phyloP scores from a whole-genome alignment of 2,113 vertebrate genomes.

The Coracopsis vasa region DNA sequence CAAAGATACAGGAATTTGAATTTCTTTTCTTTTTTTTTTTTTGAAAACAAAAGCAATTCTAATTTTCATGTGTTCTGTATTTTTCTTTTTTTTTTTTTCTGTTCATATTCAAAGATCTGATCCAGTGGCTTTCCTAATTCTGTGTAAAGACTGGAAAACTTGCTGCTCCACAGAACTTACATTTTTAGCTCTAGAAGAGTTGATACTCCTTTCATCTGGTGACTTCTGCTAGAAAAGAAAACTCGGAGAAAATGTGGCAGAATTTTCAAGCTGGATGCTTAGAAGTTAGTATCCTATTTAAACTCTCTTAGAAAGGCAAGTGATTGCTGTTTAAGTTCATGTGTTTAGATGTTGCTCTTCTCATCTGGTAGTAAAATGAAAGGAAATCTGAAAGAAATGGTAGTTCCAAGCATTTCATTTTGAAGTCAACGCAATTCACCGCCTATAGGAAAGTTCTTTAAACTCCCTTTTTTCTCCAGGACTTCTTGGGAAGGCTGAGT shows the following conservation, averaged over 20 bases:
- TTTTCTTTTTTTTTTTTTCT: neutral
- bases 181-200: neutral
- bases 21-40: neutral
- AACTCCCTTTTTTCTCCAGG: neutral
- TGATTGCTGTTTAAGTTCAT: neutral
- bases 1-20: neutral
- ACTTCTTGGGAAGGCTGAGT: neutral
- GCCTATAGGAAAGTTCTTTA: neutral
- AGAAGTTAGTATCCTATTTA: neutral
- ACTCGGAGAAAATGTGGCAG: neutral
- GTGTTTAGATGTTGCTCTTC: neutral
- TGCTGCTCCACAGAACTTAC: neutral
- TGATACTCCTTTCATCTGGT: neutral
- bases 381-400: neutral
- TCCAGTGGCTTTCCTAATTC: neutral
- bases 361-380: neutral
- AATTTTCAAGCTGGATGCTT: neutral
- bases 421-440: neutral
- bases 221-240: neutral
- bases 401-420: neutral
- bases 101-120: neutral
- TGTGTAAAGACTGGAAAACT: neutral
- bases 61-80: neutral
- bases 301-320: neutral
- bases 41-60: neutral